Percentiles rank a stretch among this genome's conserved stretches.
Evolutionary conservation across 1,140 invertebrate genomes (phyloP).

Genomic region (Adelges cooleyi): DNA sequence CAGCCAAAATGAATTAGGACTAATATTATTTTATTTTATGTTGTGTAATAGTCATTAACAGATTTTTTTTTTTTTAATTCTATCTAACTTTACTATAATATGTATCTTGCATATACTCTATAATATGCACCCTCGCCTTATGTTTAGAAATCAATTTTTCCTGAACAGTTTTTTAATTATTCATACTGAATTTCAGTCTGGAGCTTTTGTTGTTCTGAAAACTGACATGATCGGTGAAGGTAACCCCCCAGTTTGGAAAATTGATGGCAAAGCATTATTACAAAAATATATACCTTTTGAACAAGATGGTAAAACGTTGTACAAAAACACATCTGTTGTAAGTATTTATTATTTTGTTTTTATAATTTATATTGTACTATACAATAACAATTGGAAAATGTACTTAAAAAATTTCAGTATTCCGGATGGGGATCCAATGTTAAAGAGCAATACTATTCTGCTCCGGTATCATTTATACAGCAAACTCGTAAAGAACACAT

Average conservation of each 20-base stretch:
- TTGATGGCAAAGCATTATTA: constrained; percentile 63
- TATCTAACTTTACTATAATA: too few species aligned
- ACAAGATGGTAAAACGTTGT: constrained; percentile 53
- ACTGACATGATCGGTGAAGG: constrained; percentile 46
- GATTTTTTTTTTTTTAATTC: too few species aligned
- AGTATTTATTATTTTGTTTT: constrained; percentile 34
- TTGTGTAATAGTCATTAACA: too few species aligned
- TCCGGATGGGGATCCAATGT: constrained; percentile 56
- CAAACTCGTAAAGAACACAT: constrained; percentile 44
- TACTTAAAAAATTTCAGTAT: too few species aligned
- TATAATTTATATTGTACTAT: too few species aligned
- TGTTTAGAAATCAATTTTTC: too few species aligned
- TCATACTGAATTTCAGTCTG: constrained; percentile 44
- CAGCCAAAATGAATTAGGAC: too few species aligned
- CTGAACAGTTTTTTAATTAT: too few species aligned
- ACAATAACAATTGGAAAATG: too few species aligned
- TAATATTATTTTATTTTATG: too few species aligned
- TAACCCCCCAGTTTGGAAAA: constrained; percentile 60
- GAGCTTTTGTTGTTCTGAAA: constrained; percentile 56
- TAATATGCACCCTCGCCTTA: too few species aligned
- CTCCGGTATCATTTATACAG: constrained; percentile 42
- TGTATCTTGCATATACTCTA: too few species aligned
- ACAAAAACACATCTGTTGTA: constrained; percentile 65
- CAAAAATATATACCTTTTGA: constrained; percentile 61
- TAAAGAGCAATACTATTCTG: constrained; percentile 51